Conservation (phyloP, 2,888 invertebrate genomes). For the Apotomis turbidana region DNA sequence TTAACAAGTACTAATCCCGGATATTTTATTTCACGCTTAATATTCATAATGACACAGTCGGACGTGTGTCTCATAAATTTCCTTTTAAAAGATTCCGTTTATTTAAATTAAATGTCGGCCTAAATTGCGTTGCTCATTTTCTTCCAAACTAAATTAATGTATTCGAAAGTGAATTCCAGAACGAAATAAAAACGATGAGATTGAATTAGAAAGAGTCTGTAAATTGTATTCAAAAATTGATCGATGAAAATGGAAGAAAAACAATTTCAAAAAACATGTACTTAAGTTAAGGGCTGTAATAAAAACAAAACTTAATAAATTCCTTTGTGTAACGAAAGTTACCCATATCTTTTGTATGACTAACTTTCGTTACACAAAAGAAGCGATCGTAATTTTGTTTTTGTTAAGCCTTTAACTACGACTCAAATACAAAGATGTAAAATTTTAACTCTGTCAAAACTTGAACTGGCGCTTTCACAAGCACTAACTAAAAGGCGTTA, state of each 20-base stretch:
- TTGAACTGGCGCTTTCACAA: too few species aligned
- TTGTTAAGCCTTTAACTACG: too few species aligned
- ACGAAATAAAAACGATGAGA: slow-evolving; percentile 8
- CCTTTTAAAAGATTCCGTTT: slow-evolving; percentile 8
- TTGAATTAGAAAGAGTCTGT: slow-evolving; percentile 7
- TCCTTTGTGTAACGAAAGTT: too few species aligned
- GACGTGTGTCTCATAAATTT: slow-evolving; percentile 14
- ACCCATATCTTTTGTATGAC: too few species aligned
- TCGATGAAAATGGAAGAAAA: background rate
- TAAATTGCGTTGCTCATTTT: slow-evolving; percentile 14
- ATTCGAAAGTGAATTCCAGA: slow-evolving; percentile 5
- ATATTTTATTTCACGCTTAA: background rate
- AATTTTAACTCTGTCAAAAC: too few species aligned
- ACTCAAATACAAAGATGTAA: too few species aligned
- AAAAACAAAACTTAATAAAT: too few species aligned
- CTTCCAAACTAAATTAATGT: slow-evolving; percentile 1
- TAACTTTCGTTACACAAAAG: too few species aligned
- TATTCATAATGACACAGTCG: background rate
- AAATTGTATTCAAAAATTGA: background rate
- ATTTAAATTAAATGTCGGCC: slow-evolving; percentile 4
- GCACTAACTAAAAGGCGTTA: too few species aligned
- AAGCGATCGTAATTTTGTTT: too few species aligned
- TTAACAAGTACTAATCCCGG: background rate
- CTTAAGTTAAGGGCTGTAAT: too few species aligned
- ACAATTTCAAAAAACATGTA: too few species aligned